Evolutionary conservation across 2,113 vertebrate species (phyloP).

Genomic region (Erinaceus europaeus): DNA sequence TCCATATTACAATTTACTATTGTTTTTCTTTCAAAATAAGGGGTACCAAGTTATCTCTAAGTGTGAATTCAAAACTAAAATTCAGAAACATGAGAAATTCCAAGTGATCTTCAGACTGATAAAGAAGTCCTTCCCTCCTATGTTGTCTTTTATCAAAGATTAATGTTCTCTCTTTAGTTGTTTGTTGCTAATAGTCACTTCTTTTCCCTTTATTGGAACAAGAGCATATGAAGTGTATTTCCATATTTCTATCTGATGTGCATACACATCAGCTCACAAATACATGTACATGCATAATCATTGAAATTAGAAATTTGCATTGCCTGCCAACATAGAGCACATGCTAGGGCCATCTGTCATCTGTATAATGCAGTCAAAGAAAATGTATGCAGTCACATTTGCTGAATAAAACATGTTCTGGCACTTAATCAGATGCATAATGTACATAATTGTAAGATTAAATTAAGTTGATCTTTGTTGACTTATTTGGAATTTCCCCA

Average conservation of each 20-base stretch:
- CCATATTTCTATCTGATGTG: not conserved
- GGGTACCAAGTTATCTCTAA: too few species aligned
- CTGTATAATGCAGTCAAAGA: slow-evolving; percentile 9
- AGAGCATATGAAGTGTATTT: not conserved
- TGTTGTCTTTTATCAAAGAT: not conserved
- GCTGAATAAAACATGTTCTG: slow-evolving; percentile 8
- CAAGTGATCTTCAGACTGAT: not conserved
- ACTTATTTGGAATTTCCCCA: not conserved
- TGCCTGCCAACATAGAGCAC: not conserved
- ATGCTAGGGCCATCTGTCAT: slow-evolving; percentile 27
- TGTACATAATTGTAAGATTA: slow-evolving; percentile 7
- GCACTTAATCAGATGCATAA: slow-evolving; percentile 1
- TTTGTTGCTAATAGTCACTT: not conserved
- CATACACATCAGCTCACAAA: not conserved
- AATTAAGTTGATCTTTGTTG: slow-evolving; percentile 29
- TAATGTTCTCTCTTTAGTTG: not conserved
- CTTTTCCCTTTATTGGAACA: not conserved
- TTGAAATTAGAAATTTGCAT: not conserved
- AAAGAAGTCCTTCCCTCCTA: not conserved
- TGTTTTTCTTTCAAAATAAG: too few species aligned
- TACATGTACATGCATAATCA: not conserved
- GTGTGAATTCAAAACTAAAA: too few species aligned
- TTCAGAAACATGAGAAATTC: too few species aligned
- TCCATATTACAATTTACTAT: too few species aligned
- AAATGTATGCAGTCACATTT: slow-evolving; percentile 7